Base-by-base conservation (phyloP, 2,888 invertebrate genomes). In the Drosophila fungiperda region DNA sequence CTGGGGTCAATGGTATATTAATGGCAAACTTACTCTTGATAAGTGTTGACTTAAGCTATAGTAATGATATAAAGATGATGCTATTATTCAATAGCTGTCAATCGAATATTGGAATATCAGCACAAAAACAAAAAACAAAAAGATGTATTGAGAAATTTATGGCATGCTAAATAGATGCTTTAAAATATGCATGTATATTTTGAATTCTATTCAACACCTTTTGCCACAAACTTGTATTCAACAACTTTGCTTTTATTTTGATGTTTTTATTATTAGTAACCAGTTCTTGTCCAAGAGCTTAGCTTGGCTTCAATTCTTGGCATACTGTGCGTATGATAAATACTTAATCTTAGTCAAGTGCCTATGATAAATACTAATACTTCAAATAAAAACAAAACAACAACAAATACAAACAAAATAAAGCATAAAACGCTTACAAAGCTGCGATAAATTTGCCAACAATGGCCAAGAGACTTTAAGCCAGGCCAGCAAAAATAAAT, bases 381-480 rank as follows among this genome's bases (percentile, higher is more conserved):
- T 76, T 66, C 49, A 73, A 72, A 63, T 80, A 66, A 77, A 72
- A 69, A 57, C 54, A 50, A 52, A 65, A 17, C 15, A 33, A 17
- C 29, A 29, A 29, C 29, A 53, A 73, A 76, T 52, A 32, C 38
- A 72, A 68, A 26, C 35, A 53, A 61, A 63, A 75, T 66, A 69
- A 59, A 53, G 63, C 62, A 75, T 73, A 88, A 83, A 86, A 65
- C 78, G 83, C 80, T 85, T 85, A 75, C 70, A 72, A 68, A 83
- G 81, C 87, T 71, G 66, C 70, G 76, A 84, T 89, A 86, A 86
- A 84, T 83, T 83, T 61, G 8, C 68, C 71, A 86, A 78, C 68
- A 76, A 86, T 70, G 42, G 58, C 66, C 66, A 17, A 73, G 42
- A 73, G 68, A 57, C 64, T 60, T 38, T 70, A 48, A 36, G 55